Conservation (phyloP, 2,113 vertebrate genomes). For the Donacobius atricapilla region DNA sequence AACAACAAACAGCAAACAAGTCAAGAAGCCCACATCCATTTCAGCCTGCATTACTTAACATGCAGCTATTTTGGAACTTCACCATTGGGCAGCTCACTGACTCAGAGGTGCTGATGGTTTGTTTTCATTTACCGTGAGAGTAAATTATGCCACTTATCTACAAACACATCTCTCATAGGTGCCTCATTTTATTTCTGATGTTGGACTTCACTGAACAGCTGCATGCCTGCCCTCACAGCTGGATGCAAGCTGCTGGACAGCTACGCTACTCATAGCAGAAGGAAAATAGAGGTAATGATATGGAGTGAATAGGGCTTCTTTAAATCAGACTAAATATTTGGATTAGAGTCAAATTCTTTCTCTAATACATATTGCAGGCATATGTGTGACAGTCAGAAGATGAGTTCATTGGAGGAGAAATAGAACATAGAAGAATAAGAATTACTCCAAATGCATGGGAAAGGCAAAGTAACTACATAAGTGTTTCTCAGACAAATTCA, state of each 20-base stretch:
- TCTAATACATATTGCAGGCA: conserved; percentile 14
- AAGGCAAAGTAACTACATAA: background rate
- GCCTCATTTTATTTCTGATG: background rate
- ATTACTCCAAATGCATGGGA: background rate
- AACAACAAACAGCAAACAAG: background rate
- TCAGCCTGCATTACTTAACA: background rate
- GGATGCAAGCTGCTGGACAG: conserved; percentile 30
- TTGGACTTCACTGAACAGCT: background rate
- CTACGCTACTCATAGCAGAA: background rate
- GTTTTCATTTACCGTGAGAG: background rate
- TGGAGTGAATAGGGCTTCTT: background rate
- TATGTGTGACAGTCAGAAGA: background rate
- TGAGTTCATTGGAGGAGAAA: background rate
- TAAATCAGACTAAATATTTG: conserved; percentile 67
- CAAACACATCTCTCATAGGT: background rate
- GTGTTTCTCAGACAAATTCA: background rate
- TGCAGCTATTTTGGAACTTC: background rate
- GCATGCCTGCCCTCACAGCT: background rate
- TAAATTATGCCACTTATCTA: background rate
- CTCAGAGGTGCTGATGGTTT: background rate
- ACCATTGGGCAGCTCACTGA: background rate
- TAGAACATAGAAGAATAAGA: background rate
- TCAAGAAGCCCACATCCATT: background rate
- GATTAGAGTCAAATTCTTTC: conserved; percentile 27
- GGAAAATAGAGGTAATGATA: conserved; percentile 26